Percentiles rank a stretch among this genome's conserved stretches.
Evolutionary conservation across 2,888 invertebrate species (phyloP).

Genomic region (Helleia helle): DNA sequence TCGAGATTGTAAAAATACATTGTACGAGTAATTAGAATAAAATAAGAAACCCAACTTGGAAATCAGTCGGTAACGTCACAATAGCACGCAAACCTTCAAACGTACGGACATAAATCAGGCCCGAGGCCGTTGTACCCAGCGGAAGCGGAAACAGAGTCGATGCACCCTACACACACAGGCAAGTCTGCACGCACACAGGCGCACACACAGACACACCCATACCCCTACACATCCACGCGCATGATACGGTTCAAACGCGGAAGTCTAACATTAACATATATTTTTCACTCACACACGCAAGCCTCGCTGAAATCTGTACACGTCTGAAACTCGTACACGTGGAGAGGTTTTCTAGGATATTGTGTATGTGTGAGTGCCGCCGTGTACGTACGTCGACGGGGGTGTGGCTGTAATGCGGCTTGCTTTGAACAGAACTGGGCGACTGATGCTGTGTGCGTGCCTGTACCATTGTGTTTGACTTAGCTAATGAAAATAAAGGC

Average conservation of each 20-base stretch:
- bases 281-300: conserved; percentile 46
- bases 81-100: conserved; percentile 60
- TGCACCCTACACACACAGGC: conserved; percentile 50
- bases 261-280: conserved; percentile 64
- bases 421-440: conserved; percentile 34
- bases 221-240: conserved; percentile 14
- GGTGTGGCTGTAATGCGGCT: conserved; percentile 46
- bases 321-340: conserved; percentile 33
- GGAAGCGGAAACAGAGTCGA: conserved; percentile 64
- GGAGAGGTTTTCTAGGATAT: conserved; percentile 30
- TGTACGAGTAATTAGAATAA: conserved; percentile 3
- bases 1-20: conserved; percentile 1
- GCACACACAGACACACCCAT: not conserved
- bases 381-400: conserved; percentile 42
- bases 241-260: conserved; percentile 36
- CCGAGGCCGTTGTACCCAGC: conserved; percentile 63
- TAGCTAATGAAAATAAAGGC: conserved; percentile 24
- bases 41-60: conserved; percentile 20
- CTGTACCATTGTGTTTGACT: conserved; percentile 29
- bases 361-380: conserved; percentile 49
- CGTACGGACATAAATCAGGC: conserved; percentile 57
- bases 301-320: conserved; percentile 23
- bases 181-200: not conserved
- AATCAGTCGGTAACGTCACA: conserved; percentile 47
- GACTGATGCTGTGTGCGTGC: conserved; percentile 25